Base-by-base conservation (phyloP, 2,113 vertebrate species). In the Panthera uncia region DNA sequence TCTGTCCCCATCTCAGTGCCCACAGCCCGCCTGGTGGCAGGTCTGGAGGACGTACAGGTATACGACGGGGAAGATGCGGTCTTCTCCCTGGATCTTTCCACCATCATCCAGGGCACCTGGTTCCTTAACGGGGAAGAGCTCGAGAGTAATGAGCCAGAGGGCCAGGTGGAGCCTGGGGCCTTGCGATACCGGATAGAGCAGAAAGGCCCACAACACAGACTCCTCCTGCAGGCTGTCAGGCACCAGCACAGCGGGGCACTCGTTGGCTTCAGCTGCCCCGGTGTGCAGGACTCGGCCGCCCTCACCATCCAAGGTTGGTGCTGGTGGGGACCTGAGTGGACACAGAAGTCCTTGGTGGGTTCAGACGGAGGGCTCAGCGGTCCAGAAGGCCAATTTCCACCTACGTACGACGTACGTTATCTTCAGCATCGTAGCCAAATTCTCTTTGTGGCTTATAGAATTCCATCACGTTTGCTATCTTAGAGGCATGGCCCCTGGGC, bases 11-110 rank as follows among this genome's bases (percentile, higher is more conserved):
- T 71, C 71, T 14, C 97, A 99, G 99, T 99, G 89, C 99, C 99
- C 1, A 99, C 99, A 76, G 99, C 99, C 95, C 99, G 97, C 98
- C 99, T 99, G 97, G 99, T 99, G 97, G 98, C 98, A 65, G 98
- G 99, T 74, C 98, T 99, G 96, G 99, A 99, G 97, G 99, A 99
- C 3, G 97, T 95, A 0, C 55, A 98, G 89, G 99, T 99, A 25
- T 98, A 96, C 16, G 99, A 99, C 0, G 99, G 99, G 0, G 99
- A 99, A 95, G 99, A 99, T 10, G 99, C 98, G 0, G 73, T 94
- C 80, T 99, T 99, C 98, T 99, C 99, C 52, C 99, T 99, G 38
- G 99, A 99, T 97, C 99, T 99, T 79, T 99, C 99, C 1, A 99
- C 99, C 0, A 96, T 97, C 0, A 99, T 99, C 76, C 98, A 98